Base-by-base conservation (phyloP, 2,113 vertebrate genomes). In the Erinaceus europaeus region DNA sequence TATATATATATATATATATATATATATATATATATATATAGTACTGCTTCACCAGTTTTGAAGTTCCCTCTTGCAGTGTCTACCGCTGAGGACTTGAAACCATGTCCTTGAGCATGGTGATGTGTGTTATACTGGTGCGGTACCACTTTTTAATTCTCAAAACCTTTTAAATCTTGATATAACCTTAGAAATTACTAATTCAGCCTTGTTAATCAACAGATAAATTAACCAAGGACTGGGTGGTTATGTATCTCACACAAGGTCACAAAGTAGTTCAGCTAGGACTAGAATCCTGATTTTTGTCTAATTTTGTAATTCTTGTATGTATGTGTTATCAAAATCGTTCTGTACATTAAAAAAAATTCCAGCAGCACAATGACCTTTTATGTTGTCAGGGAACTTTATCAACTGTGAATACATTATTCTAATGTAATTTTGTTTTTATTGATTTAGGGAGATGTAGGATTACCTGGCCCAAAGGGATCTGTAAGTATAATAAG, bases 381-480 rank as follows among this genome's bases (percentile, higher is more conserved):
- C 57, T 78, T 75, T 84, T 27, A 17, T 74, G 42, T 12, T 85
- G 27, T 91, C 46, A 81, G 61, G 44, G 61, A 89, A 48, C 53
- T 2, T n/a, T n/a, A 7, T 78, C 4, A 74, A 1, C 25, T 65
- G 50, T 5, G 1, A 62, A 88, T 78, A 57, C 34, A 78, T 11
- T 92, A 18, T 94, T 91, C 68, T 97, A 87, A 97, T 59, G 55
- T 5, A 74, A 29, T 85, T 91, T 94, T 57, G 94, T 21, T 96
- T 64, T 93, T 96, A 92, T 95, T 95, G 78, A 64, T 89, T 89
- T 96, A 99, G 99, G 99, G 99, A 93, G 98, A 98, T n/a, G 8
- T 84, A 78, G 99, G 99, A 96, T 97, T 98, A 68, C n/a, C 95
- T 79, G 99, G 99, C 92, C 75, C 98, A 83, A 99, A 99, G 94